phyloP scores from a whole-genome alignment of 2,113 vertebrate species.

The Passer montanus region DNA sequence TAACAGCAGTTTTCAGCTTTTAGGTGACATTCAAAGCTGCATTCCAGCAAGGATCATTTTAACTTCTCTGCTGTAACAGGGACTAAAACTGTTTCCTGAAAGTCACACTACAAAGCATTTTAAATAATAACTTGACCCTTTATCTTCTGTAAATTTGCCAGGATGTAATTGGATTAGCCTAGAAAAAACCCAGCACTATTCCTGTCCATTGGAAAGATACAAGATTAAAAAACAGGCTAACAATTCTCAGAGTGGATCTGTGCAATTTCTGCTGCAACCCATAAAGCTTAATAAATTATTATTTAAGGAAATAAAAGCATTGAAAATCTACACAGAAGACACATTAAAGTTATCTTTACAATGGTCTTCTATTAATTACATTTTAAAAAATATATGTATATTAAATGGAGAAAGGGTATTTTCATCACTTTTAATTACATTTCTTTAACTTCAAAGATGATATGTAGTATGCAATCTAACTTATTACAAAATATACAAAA shows the following conservation, averaged over 20 bases:
- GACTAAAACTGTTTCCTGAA: neutral
- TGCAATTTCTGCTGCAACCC: neutral
- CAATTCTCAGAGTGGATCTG: neutral
- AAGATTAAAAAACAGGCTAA: neutral
- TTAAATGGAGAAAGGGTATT: neutral
- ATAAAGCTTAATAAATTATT: neutral
- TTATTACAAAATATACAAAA: neutral
- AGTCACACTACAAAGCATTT: neutral
- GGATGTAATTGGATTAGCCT: neutral
- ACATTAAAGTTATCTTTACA: neutral
- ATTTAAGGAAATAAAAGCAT: neutral
- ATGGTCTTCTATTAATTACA: neutral
- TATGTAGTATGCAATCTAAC: neutral
- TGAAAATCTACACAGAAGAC: neutral
- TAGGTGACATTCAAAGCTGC: neutral
- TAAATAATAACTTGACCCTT: slow-evolving; percentile 5
- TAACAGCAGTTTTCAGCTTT: slow-evolving; percentile 1
- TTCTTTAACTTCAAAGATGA: neutral
- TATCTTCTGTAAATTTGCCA: neutral
- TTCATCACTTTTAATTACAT: neutral
- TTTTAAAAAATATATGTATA: neutral
- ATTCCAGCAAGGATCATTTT: neutral
- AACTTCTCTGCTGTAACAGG: neutral
- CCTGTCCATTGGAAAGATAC: neutral
- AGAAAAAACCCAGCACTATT: neutral